These are phyloP conservation scores for Sitta carolinensis DNA, from an alignment of 2,797 vertebrate species.

Conservation along the genomic window DNA sequence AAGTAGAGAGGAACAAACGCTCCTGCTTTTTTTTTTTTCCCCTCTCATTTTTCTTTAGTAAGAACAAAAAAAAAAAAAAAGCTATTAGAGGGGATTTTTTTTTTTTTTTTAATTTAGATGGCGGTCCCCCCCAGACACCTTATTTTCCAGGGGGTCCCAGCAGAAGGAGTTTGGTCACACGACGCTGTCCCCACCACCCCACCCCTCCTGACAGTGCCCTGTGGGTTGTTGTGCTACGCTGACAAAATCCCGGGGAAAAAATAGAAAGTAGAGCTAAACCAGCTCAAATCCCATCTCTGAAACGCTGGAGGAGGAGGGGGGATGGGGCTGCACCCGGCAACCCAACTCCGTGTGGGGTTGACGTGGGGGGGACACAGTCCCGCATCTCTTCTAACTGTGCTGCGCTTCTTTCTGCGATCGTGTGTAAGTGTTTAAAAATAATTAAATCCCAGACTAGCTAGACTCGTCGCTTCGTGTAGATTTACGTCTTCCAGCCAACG, in stretches of 20 bases:
- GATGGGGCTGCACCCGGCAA: neutral
- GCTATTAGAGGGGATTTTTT: conserved; percentile 23
- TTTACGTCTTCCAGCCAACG: neutral
- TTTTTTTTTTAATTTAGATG: neutral
- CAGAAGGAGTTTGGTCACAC: conserved; percentile 43
- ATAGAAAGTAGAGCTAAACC: conserved; percentile 8
- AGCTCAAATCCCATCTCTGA: neutral
- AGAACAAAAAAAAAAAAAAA: conserved; percentile 52
- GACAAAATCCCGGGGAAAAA: neutral
- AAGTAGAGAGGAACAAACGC: conserved; percentile 72
- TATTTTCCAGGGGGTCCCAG: conserved; percentile 21
- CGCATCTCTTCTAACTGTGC: neutral
- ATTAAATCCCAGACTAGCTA: neutral
- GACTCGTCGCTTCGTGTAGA: neutral
- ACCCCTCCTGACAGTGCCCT: neutral
- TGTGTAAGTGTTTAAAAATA: neutral
- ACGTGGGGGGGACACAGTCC: neutral
- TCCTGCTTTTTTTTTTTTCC: neutral
- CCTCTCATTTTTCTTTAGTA: conserved; percentile 26
- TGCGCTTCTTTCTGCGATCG: neutral
- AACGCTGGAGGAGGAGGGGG: neutral
- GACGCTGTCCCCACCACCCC: neutral
- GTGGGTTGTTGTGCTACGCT: neutral
- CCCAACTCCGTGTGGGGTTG: neutral
- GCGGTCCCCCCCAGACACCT: neutral